A percentile compares a stretch with the other conserved stretches of the same genome.
phyloP scores from a whole-genome alignment of 2,888 invertebrate genomes.

The Tromatobia lineatoria region DNA sequence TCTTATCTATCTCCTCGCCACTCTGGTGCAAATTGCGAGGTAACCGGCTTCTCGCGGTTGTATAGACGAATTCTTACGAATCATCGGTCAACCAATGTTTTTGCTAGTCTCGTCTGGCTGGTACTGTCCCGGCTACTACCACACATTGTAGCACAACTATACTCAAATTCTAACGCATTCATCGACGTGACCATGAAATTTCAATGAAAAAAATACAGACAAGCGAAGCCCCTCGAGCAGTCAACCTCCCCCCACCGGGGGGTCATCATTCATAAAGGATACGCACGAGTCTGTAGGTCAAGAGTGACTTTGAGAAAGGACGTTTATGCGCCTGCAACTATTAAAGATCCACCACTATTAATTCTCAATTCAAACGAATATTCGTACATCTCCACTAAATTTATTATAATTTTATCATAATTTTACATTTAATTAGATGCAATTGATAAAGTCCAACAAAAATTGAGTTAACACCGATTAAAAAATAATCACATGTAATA shows the following conservation, averaged over 20 bases:
- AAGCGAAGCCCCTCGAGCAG: constrained; percentile 44
- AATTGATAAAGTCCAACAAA: no score
- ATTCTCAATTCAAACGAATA: no score
- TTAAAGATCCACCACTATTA: background rate
- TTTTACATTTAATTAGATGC: no score
- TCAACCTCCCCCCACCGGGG: constrained; percentile 22
- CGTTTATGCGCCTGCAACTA: constrained; percentile 51
- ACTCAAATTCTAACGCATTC: constrained; percentile 4
- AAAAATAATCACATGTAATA: background rate
- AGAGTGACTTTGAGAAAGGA: constrained; percentile 56
- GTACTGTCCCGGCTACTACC: background rate
- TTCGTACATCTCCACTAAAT: no score
- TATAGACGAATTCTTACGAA: constrained; percentile 32
- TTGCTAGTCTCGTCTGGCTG: background rate
- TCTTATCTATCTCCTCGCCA: background rate
- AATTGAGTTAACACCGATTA: background rate
- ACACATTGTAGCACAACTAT: background rate
- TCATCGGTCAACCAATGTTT: constrained; percentile 42
- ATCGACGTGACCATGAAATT: constrained; percentile 50
- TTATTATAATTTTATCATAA: no score
- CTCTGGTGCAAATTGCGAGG: background rate
- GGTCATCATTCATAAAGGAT: constrained; percentile 52
- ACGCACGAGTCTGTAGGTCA: constrained; percentile 63
- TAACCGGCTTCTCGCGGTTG: background rate
- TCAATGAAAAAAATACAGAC: constrained; percentile 42